Evolutionary conservation across 2,797 vertebrate species (phyloP), one percentile per base, ranked within the genome.

Genomic region (Lateolabrax maculatus): DNA sequence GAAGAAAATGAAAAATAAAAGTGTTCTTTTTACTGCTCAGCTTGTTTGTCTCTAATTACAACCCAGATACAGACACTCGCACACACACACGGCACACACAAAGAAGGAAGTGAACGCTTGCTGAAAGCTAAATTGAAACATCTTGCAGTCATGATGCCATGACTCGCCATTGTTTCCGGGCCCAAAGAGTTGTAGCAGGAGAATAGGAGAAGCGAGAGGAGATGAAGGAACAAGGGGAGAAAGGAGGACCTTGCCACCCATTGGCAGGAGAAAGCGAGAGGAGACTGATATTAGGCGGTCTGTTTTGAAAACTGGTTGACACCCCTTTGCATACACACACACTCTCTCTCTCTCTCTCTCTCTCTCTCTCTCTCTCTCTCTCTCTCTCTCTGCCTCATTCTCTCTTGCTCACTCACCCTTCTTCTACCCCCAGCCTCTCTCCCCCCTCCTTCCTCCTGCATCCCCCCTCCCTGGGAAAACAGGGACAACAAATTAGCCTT

Each of bases 401-500:
- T 82, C 77, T 76, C 77, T 70, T 61, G 44, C 84, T 80, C 39
- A 39, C 84, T 87, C 61, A 5, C 76, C 71, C 81, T 77, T 61
- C 66, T 58, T 65, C 58, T 60, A 72, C 67, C 62, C 75, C 72
- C 74, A 44, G 57, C 63, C 46, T 62, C 73, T 61, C 44, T 5
- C 51, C 51, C 31, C 39, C 65, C 74, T 44, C 65, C 75, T 88
- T 87, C 85, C 85, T 91, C 80, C 83, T 87, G 73, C 80, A 86
- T 91, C 93, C 92, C 95, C 95, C 94, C 95, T 95, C 95, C 95
- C 95, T 96, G 96, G 96, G 96, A 96, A 96, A 96, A 96, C 95
- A 95, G 95, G 93, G 94, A 96, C 96, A 96, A 96, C 96, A 96
- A 96, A 96, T 96, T 96, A 96, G 96, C 95, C 95, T 94, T 95